Conservation (phyloP, 1,140 invertebrate genomes). For the Neodiprion fabricii region DNA sequence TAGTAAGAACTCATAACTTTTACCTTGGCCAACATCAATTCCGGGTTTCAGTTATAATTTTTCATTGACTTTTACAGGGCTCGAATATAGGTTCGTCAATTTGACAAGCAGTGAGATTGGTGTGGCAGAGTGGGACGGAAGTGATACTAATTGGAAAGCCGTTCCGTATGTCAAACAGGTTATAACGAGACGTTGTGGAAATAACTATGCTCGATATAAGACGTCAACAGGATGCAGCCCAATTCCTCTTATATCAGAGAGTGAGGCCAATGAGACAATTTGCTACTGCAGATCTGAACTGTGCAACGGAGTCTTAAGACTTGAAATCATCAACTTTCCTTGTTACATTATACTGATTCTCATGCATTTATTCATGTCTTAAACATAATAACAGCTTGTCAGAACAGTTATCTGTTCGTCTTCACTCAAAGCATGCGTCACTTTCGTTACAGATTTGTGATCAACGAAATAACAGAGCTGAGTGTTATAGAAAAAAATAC, state of each 20-base stretch:
- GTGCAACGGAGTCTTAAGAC: neutral
- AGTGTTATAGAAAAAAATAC: too few relatives aligned
- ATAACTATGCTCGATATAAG: conserved; percentile 7
- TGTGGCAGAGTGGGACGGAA: neutral
- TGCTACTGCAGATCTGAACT: conserved; percentile 12
- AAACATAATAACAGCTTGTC: neutral
- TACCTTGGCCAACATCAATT: neutral
- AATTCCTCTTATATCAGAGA: neutral
- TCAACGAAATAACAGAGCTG: too few relatives aligned
- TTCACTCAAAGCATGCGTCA: too few relatives aligned
- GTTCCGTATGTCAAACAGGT: neutral
- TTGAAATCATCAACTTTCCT: neutral
- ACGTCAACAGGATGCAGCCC: neutral
- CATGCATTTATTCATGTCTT: neutral
- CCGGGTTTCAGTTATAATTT: neutral
- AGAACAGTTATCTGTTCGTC: neutral
- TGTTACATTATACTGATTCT: neutral
- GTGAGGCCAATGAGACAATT: neutral
- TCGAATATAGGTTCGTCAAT: neutral
- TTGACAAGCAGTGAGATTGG: neutral
- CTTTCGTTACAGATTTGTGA: too few relatives aligned
- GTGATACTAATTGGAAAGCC: conserved; percentile 3
- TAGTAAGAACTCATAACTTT: neutral
- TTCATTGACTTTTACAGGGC: neutral
- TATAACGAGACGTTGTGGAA: conserved; percentile 8